Conservation (phyloP, 2,113 vertebrate genomes). For the Sylvia atricapilla region DNA sequence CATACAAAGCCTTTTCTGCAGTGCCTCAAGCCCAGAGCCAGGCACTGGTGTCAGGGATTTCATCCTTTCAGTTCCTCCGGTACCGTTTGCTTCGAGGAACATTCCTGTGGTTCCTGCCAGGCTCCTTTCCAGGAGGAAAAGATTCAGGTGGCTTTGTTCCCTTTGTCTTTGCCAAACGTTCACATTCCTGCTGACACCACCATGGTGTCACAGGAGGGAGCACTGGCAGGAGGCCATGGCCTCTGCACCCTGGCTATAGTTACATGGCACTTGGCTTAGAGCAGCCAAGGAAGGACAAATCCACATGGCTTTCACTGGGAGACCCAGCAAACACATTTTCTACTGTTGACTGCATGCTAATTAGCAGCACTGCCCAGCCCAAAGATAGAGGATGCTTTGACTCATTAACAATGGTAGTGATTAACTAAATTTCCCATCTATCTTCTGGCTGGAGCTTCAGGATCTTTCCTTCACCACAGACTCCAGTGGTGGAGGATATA, state of each 20-base stretch:
- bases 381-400: background rate
- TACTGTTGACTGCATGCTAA: background rate
- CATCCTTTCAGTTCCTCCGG: background rate
- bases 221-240: background rate
- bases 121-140: conserved; percentile 39
- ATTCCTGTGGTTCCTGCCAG: conserved; percentile 44
- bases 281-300: background rate
- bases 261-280: background rate
- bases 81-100: background rate
- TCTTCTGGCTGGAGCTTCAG: background rate
- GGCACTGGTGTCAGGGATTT: background rate
- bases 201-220: background rate
- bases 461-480: background rate
- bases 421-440: background rate
- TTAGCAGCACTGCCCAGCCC: background rate
- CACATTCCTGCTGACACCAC: background rate
- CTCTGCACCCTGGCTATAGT: background rate
- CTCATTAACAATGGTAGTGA: background rate
- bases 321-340: background rate
- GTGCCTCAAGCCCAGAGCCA: background rate
- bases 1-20: background rate
- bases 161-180: conserved; percentile 37
- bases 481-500: background rate
- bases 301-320: background rate
- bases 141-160: conserved; percentile 50